These are phyloP conservation scores for Pelecanus crispus DNA, from an alignment of 2,113 vertebrate genomes.

Conservation along the genomic window DNA sequence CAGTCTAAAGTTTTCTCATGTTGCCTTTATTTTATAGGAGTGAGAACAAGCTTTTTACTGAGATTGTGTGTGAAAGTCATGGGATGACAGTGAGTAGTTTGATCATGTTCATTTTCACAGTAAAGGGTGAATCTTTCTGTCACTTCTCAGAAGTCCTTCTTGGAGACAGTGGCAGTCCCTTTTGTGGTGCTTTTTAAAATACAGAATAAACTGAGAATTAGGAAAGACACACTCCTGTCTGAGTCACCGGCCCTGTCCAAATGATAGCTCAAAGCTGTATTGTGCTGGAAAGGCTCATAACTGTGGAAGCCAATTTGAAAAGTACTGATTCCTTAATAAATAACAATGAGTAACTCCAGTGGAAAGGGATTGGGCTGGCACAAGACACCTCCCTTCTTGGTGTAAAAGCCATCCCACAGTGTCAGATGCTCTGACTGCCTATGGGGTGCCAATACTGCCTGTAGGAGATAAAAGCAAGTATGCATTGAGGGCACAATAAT, in stretches of 20 bases:
- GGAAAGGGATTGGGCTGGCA: neutral
- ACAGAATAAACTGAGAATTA: slow-evolving; percentile 6
- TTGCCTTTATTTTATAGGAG: neutral
- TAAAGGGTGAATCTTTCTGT: neutral
- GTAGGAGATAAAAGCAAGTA: neutral
- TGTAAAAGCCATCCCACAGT: neutral
- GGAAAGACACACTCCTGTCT: neutral
- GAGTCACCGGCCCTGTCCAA: slow-evolving; percentile 6
- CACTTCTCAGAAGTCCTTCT: neutral
- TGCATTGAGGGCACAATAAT: neutral
- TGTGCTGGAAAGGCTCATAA: neutral
- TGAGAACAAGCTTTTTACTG: neutral
- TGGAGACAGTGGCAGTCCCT: neutral
- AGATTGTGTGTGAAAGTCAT: neutral
- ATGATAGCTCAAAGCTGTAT: neutral
- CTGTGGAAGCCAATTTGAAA: neutral
- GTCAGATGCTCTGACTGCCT: neutral
- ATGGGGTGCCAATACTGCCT: neutral
- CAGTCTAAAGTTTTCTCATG: neutral
- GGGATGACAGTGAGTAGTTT: neutral
- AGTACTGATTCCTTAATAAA: neutral
- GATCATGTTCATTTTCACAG: neutral
- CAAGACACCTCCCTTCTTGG: neutral
- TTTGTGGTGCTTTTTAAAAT: neutral
- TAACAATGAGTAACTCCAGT: neutral